Percentiles rank a stretch among this genome's conserved stretches.
Evolutionary conservation across 2,888 invertebrate species (phyloP).

Genomic region (Caenorhabditis becei): DNA sequence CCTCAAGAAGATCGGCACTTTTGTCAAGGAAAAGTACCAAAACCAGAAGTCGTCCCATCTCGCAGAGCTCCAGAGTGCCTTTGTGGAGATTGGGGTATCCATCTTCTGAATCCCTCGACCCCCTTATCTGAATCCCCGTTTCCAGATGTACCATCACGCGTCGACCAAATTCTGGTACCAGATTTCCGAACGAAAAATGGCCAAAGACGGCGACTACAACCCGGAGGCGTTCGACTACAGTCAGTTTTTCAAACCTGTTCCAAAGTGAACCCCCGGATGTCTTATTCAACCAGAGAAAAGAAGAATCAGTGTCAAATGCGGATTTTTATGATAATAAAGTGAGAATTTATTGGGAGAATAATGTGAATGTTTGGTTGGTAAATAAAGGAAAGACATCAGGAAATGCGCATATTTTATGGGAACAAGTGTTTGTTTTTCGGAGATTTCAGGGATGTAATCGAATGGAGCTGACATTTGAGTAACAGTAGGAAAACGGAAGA

Average conservation of each 20-base stretch:
- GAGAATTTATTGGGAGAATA: conserved; percentile 20
- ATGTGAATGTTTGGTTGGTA: too few species aligned
- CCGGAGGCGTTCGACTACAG: conserved; percentile 23
- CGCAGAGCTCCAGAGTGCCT: conserved; percentile 36
- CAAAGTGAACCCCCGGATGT: too few species aligned
- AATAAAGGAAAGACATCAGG: too few species aligned
- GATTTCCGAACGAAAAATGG: conserved; percentile 30
- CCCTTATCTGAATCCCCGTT: too few species aligned
- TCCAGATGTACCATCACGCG: conserved; percentile 34
- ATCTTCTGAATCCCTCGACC: not conserved
- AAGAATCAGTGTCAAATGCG: not conserved
- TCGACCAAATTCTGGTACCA: conserved; percentile 21
- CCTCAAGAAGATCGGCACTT: not conserved
- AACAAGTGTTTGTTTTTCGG: too few species aligned
- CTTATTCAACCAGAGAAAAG: too few species aligned
- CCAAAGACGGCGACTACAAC: not conserved
- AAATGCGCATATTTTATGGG: too few species aligned
- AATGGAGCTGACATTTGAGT: too few species aligned
- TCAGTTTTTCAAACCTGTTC: conserved; percentile 21
- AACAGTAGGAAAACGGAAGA: too few species aligned
- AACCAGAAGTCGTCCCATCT: conserved; percentile 28
- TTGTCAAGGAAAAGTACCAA: conserved; percentile 39
- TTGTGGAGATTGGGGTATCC: conserved; percentile 41
- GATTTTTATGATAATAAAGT: conserved; percentile 40
- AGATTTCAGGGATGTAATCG: too few species aligned